These are phyloP conservation scores for Athripsodes cinereus DNA, from an alignment of 2,888 invertebrate genomes.

Conservation along the genomic window DNA sequence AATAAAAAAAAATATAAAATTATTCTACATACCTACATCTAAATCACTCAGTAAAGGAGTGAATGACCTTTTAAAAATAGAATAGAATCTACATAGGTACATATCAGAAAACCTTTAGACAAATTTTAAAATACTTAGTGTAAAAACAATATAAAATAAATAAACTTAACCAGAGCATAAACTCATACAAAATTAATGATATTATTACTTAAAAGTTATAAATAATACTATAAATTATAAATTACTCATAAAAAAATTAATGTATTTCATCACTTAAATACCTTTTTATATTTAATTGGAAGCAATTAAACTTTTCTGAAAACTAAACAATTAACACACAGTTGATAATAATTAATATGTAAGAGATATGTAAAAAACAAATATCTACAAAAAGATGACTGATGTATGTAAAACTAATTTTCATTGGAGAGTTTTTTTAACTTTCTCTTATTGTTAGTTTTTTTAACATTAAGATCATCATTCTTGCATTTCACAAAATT, in stretches of 20 bases:
- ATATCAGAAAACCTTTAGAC: not conserved
- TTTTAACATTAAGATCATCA: not conserved
- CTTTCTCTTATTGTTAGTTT: not conserved
- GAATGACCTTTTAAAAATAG: too few species aligned
- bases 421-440: not conserved
- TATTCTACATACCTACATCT: not conserved
- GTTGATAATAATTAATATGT: too few species aligned
- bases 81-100: too few species aligned
- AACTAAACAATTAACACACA: too few species aligned
- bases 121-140: not conserved
- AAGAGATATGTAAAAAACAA: too few species aligned
- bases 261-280: not conserved
- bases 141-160: not conserved
- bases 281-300: not conserved
- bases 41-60: too few species aligned
- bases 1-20: not conserved
- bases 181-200: not conserved
- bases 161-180: not conserved
- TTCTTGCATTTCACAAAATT: not conserved
- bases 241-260: not conserved
- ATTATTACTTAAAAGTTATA: too few species aligned
- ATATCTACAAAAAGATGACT: too few species aligned
- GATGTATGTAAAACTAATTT: not conserved
- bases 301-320: not conserved
- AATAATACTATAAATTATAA: too few species aligned